phyloP scores from a whole-genome alignment of 2,888 invertebrate species.

The Drosophila neonasuta region DNA sequence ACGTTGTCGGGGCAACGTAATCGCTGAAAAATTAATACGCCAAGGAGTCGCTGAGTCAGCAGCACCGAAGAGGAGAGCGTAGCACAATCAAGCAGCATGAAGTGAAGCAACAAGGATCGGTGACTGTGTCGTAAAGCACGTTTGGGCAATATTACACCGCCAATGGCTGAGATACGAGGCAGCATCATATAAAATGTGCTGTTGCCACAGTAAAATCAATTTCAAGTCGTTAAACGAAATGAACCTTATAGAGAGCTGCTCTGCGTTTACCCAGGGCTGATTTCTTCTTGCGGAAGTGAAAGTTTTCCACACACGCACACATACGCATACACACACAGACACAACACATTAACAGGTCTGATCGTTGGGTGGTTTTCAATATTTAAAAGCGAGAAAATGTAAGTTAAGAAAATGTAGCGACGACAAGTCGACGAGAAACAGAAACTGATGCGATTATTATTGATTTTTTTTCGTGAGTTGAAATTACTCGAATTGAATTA shows the following conservation, averaged over 20 bases:
- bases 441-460: slow-evolving; percentile 68
- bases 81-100: slow-evolving; percentile 34
- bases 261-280: slow-evolving; percentile 13
- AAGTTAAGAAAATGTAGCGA: slow-evolving; percentile 28
- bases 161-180: slow-evolving; percentile 51
- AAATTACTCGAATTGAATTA: slow-evolving; percentile 66
- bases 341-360: slow-evolving; percentile 50
- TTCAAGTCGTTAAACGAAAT: slow-evolving; percentile 79
- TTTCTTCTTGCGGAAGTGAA: slow-evolving; percentile 46
- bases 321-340: not conserved
- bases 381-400: slow-evolving; percentile 49
- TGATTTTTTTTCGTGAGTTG: slow-evolving; percentile 63
- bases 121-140: slow-evolving; percentile 71
- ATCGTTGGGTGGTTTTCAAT: slow-evolving; percentile 39
- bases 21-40: slow-evolving; percentile 73
- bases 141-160: slow-evolving; percentile 70
- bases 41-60: slow-evolving; percentile 27
- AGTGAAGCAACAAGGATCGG: slow-evolving; percentile 56
- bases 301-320: slow-evolving; percentile 27
- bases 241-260: slow-evolving; percentile 69
- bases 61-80: slow-evolving; percentile 15
- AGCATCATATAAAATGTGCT: slow-evolving; percentile 64
- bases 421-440: not conserved
- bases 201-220: slow-evolving; percentile 77
- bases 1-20: slow-evolving; percentile 71